phyloP scores from a whole-genome alignment of 1,140 invertebrate species.

The Pseudomyrmex gracilis region DNA sequence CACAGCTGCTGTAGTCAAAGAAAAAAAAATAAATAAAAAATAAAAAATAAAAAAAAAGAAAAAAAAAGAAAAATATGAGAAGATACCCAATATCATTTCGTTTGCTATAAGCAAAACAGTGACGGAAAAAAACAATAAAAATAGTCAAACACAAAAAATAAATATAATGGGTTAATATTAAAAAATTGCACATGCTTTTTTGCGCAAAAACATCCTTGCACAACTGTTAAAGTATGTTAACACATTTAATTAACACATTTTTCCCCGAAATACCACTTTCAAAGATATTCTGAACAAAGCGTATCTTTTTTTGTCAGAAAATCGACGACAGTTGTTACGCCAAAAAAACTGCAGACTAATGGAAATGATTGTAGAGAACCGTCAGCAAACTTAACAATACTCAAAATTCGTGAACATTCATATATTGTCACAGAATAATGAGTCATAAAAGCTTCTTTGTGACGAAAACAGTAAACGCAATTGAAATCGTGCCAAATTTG shows the following conservation, averaged over 20 bases:
- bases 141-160: conserved; percentile 12
- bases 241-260: no score
- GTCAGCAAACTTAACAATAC: not conserved
- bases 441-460: conserved; percentile 23
- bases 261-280: not conserved
- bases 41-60: not conserved
- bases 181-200: conserved; percentile 25
- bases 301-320: no score
- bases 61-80: not conserved
- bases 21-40: not conserved
- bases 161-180: not conserved
- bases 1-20: conserved; percentile 8
- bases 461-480: not conserved
- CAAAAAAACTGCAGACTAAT: not conserved
- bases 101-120: not conserved
- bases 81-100: conserved; percentile 32
- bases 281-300: not conserved
- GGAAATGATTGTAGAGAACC: conserved; percentile 6
- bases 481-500: conserved; percentile 63
- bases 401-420: conserved; percentile 22
- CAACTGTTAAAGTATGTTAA: not conserved
- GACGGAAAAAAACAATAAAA: not conserved
- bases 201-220: not conserved
- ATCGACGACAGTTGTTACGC: no score
- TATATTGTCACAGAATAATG: conserved; percentile 52